Evolutionary conservation across 1,140 invertebrate genomes (phyloP).

Genomic region (Littorina saxatilis): DNA sequence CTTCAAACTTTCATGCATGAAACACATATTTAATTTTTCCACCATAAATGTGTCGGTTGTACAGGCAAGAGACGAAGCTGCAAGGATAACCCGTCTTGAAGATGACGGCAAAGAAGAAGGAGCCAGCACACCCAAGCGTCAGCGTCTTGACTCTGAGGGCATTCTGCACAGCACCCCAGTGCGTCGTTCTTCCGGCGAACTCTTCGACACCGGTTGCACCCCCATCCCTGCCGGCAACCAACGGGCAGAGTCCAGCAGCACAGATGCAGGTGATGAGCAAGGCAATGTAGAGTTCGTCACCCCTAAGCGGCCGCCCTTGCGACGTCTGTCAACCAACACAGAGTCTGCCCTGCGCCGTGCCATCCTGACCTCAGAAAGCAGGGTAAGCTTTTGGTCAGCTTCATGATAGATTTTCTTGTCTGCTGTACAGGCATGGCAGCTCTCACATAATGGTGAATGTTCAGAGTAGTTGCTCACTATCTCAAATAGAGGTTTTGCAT

Average conservation of each 20-base stretch:
- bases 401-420: too few species aligned
- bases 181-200: constrained; percentile 36
- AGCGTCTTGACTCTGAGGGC: constrained; percentile 7
- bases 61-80: not conserved
- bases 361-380: constrained; percentile 50
- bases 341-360: constrained; percentile 45
- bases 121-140: not conserved
- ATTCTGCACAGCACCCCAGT: constrained; percentile 59
- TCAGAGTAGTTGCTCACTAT: too few species aligned
- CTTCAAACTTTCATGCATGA: too few species aligned
- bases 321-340: constrained; percentile 58
- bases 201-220: constrained; percentile 54
- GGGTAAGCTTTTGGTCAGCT: constrained; percentile 38
- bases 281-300: constrained; percentile 50
- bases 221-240: constrained; percentile 47
- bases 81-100: not conserved
- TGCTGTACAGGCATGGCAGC: too few species aligned
- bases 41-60: too few species aligned
- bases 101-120: not conserved
- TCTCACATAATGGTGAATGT: too few species aligned
- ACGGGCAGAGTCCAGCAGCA: constrained; percentile 33
- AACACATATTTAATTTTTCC: too few species aligned
- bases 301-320: constrained; percentile 44
- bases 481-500: too few species aligned
- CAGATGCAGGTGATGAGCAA: not conserved